Percentiles rank a stretch among this genome's conserved stretches.
These are phyloP conservation scores for Semnopithecus entellus DNA, from an alignment of 2,113 vertebrate genomes.

Conservation along the genomic window DNA sequence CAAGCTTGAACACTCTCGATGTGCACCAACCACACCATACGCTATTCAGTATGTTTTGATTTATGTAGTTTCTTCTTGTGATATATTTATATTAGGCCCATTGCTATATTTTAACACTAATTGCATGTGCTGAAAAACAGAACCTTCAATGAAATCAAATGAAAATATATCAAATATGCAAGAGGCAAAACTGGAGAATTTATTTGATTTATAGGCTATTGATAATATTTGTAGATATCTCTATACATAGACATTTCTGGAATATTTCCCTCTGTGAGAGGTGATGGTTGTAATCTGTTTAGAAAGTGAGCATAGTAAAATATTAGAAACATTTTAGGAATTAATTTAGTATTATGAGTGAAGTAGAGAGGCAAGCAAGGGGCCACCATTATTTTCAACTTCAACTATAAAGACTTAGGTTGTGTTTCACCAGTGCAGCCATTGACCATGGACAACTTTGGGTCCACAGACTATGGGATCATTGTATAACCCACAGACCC, in stretches of 20 bases:
- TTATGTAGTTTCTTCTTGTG: neutral
- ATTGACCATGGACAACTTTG: neutral
- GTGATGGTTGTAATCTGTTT: neutral
- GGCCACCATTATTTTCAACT: neutral
- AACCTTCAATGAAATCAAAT: neutral
- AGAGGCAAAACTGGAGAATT: neutral
- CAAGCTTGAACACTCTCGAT: neutral
- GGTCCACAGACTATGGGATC: neutral
- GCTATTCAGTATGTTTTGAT: neutral
- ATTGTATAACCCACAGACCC: neutral
- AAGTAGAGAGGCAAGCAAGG: neutral
- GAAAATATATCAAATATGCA: neutral
- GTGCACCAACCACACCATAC: neutral
- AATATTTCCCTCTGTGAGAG: neutral
- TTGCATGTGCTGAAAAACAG: neutral
- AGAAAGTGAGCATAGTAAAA: neutral
- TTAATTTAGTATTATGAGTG: neutral
- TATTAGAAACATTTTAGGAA: neutral
- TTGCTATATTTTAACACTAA: neutral
- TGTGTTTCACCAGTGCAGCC: neutral
- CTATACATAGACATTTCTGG: neutral
- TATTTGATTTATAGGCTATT: neutral
- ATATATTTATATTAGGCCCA: neutral
- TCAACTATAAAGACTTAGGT: neutral
- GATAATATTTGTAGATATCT: neutral